A percentile compares a stretch with the other conserved stretches of the same genome.
Evolutionary conservation across 1,140 invertebrate species (phyloP).

Genomic region (Trichonephila clavipes): DNA sequence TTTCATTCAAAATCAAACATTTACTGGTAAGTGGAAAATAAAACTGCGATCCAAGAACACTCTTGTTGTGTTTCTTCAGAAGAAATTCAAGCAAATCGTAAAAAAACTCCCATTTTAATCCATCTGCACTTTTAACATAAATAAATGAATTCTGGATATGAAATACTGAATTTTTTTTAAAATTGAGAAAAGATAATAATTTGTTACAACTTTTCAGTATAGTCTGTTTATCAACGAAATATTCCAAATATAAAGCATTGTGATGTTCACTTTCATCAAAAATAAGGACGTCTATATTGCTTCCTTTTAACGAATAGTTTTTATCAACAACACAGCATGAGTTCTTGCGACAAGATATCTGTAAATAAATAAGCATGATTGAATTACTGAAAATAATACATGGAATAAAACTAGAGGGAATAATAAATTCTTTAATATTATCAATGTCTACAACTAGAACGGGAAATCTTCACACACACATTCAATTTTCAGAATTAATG

Average conservation of each 20-base stretch:
- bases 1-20: conserved; percentile 10
- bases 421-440: too few species aligned
- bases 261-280: neutral
- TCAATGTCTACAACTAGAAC: too few species aligned
- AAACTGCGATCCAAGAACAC: neutral
- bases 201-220: neutral
- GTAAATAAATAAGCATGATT: too few species aligned
- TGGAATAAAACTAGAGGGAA: too few species aligned
- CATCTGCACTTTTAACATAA: neutral
- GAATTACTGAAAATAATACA: too few species aligned
- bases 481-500: too few species aligned
- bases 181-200: conserved; percentile 3
- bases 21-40: neutral
- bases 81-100: neutral
- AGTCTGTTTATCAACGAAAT: neutral
- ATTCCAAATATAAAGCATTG: neutral
- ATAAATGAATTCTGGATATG: neutral
- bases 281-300: neutral
- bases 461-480: too few species aligned
- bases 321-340: conserved; percentile 2
- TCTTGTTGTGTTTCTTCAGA: neutral
- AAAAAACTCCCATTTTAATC: conserved; percentile 1
- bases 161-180: neutral
- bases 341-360: neutral
- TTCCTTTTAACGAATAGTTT: neutral